Conservation (phyloP, 2,113 vertebrate genomes). For the Cyprinodon tularosa region DNA sequence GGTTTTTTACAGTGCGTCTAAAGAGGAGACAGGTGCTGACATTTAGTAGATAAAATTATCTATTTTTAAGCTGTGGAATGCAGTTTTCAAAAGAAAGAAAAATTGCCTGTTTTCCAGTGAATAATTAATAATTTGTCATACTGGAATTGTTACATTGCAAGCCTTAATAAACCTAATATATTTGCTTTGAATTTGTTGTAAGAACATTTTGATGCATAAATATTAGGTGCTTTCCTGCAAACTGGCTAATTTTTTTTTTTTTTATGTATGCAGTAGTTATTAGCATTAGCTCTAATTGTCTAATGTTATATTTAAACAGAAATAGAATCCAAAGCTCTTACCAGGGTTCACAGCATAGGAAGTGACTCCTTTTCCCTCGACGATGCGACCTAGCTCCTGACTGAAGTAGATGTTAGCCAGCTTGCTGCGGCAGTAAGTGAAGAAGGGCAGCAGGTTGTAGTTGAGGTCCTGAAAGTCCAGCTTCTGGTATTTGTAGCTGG, state of each 20-base stretch:
- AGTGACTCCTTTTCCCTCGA: constrained; percentile 78
- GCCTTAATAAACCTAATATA: no score
- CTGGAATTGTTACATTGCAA: no score
- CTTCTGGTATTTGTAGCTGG: constrained; percentile 82
- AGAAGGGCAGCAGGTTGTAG: constrained; percentile 83
- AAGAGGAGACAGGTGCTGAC: no score
- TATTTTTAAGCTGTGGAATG: no score
- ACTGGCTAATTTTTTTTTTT: neutral
- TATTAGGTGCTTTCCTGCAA: neutral
- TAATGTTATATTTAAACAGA: neutral
- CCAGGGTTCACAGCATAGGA: constrained; percentile 81
- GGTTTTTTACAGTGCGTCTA: no score
- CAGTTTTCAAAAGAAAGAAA: no score
- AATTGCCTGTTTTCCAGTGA: no score
- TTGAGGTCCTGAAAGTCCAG: constrained; percentile 84
- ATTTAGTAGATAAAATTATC: no score
- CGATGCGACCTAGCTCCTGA: constrained; percentile 77
- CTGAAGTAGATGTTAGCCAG: constrained; percentile 85
- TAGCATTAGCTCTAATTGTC: neutral
- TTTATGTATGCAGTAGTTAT: neutral
- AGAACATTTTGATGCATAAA: neutral
- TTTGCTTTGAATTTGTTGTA: neutral
- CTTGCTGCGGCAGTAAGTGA: constrained; percentile 85
- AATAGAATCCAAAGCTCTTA: constrained; percentile 25
- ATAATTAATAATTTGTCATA: no score